Percentiles rank a stretch among this genome's conserved stretches.
phyloP scores from a whole-genome alignment of 2,113 vertebrate genomes.

The Ailurus styani region DNA sequence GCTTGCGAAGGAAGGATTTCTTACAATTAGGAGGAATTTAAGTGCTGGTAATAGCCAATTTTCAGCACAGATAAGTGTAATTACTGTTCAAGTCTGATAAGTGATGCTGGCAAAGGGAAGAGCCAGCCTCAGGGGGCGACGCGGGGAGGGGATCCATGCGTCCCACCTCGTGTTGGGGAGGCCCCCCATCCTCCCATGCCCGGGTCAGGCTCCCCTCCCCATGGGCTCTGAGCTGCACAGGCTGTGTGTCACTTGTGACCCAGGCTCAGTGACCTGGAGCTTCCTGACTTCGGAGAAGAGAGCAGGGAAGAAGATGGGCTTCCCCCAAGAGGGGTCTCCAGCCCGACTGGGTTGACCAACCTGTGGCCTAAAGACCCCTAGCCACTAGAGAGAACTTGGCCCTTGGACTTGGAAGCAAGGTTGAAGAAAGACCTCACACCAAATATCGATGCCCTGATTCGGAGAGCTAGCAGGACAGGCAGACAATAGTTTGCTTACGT shows the following conservation, averaged over 20 bases:
- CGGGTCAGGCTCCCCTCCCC: not conserved
- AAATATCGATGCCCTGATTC: fast-evolving
- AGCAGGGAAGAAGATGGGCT: not conserved
- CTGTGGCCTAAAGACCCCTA: not conserved
- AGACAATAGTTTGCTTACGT: not conserved
- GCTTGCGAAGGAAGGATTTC: constrained; percentile 73
- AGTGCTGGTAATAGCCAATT: constrained; percentile 76
- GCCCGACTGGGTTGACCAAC: not conserved
- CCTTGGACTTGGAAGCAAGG: not conserved
- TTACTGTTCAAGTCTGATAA: constrained; percentile 79
- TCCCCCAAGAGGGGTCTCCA: not conserved
- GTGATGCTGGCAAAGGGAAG: constrained; percentile 69
- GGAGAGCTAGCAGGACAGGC: not conserved
- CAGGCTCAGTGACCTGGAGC: not conserved
- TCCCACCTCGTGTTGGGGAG: constrained; percentile 2
- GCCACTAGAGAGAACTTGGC: fast-evolving
- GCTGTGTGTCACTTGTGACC: not conserved
- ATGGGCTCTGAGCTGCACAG: not conserved
- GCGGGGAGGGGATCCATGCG: constrained; percentile 4
- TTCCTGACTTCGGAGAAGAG: not conserved
- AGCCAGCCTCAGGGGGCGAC: constrained; percentile 54
- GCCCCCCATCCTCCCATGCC: fast-evolving
- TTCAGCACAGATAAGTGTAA: constrained; percentile 80
- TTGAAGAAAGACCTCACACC: not conserved
- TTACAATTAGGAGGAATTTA: constrained; percentile 75